phyloP scores from a whole-genome alignment of 2,797 vertebrate genomes.

The Poliocrania exsul region DNA sequence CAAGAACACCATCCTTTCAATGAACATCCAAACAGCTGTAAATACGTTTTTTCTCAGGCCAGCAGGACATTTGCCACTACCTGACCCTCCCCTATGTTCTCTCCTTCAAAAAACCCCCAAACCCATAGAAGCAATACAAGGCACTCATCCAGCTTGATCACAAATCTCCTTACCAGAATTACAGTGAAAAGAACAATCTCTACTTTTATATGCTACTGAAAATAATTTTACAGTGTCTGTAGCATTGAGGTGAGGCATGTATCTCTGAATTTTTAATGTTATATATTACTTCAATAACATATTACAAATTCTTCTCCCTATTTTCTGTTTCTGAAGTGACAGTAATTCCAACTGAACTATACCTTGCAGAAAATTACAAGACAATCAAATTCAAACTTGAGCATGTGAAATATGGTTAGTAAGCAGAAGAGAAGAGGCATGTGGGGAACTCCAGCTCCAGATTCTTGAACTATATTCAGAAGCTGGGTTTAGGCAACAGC shows the following conservation, averaged over 20 bases:
- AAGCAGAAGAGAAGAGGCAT: not conserved
- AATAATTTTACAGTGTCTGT: not conserved
- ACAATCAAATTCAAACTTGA: not conserved
- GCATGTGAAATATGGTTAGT: not conserved
- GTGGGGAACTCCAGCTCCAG: not conserved
- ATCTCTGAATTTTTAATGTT: not conserved
- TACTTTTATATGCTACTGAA: not conserved
- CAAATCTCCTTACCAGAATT: not conserved
- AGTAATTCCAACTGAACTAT: not conserved
- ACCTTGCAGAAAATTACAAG: not conserved
- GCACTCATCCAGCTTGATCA: not conserved
- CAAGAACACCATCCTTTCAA: not conserved
- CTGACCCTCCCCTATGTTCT: not conserved
- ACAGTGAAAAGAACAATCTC: not conserved
- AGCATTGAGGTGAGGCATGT: not conserved
- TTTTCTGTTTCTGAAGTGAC: not conserved
- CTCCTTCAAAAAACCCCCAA: not conserved
- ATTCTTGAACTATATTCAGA: not conserved
- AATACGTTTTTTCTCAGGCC: not conserved
- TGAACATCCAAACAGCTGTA: not conserved
- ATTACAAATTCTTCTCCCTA: rapidly evolving
- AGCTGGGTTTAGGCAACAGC: not conserved
- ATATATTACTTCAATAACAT: not conserved
- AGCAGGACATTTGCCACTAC: not conserved
- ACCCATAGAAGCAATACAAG: not conserved